Evolutionary conservation across 2,888 invertebrate species (phyloP), one percentile per base, ranked within the genome.

Genomic region (Ormyrus thymus): DNA sequence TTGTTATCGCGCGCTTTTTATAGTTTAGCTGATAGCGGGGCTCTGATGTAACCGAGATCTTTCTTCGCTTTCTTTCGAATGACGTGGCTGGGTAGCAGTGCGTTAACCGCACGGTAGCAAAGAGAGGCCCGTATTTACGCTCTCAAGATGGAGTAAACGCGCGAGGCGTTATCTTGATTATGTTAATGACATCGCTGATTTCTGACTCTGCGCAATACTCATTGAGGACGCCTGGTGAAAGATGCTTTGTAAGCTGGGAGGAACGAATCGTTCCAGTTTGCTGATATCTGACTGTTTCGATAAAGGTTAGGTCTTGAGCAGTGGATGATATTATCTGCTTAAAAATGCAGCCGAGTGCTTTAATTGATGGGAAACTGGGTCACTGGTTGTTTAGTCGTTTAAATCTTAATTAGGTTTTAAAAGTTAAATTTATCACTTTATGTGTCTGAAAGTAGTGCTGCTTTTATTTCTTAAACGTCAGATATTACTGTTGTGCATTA

Each of bases 111-210:
- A 65, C 11, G 13, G 50, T n/a, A 13, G 50, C 29, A 29, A 29
- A n/a, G 56, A 48, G 50, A 1, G 13, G 11, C 29, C 68, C 58
- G 65, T 65, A 76, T 71, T 71, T 65, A 59, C 51, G 43, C 65
- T 59, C 46, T 71, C 59, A 71, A 45, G 51, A 50, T 59, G 0
- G 11, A 58, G 64, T 61, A 29, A 62, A 70, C 56, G 69, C 58
- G 13, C 59, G 59, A 29, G 10, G 45, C n/a, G 68, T 29, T 29
- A 29, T 75, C 53, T 65, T 45, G 58, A 45, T 66, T 71, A 43
- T 59, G 43, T 7, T 10, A 29, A 58, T 59, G 64, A 50, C 70
- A 7, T 62, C 11, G 55, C 7, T 29, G 68, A 29, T 61, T 71
- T 56, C 46, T 11, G 56, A 29, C 29, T 29, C 3, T 29, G 29